Conservation (phyloP, 2,888 invertebrate species). For the Eupithecia insigniata region DNA sequence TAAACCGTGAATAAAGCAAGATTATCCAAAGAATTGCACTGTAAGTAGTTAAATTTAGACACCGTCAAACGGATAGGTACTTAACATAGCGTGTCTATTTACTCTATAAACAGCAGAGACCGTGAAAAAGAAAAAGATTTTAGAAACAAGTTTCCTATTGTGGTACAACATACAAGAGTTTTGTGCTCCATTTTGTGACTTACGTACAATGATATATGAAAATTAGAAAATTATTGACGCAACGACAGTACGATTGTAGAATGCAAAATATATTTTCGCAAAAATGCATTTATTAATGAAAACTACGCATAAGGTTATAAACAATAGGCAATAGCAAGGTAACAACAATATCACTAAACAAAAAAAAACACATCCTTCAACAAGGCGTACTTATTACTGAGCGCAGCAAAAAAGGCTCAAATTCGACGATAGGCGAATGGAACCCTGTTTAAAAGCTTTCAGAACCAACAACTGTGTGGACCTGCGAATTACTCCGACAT, state of each 20-base stretch:
- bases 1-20: neutral
- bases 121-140: neutral
- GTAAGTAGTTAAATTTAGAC: neutral
- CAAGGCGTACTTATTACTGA: neutral
- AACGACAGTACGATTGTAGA: too few relatives aligned
- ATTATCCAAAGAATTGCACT: neutral
- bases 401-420: neutral
- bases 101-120: neutral
- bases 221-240: neutral
- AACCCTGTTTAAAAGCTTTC: neutral
- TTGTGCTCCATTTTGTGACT: too few relatives aligned
- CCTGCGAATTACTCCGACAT: neutral
- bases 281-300: neutral
- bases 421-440: neutral
- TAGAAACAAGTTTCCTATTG: neutral
- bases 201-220: neutral
- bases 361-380: neutral
- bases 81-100: slow-evolving; percentile 3
- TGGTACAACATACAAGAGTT: too few relatives aligned
- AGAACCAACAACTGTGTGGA: neutral
- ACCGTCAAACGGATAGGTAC: neutral
- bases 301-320: neutral
- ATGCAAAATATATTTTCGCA: neutral
- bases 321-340: neutral
- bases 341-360: neutral